Percentiles rank a stretch among this genome's conserved stretches.
Conservation (phyloP, 2,888 invertebrate genomes). For the Hydroisotoma schaefferi region DNA sequence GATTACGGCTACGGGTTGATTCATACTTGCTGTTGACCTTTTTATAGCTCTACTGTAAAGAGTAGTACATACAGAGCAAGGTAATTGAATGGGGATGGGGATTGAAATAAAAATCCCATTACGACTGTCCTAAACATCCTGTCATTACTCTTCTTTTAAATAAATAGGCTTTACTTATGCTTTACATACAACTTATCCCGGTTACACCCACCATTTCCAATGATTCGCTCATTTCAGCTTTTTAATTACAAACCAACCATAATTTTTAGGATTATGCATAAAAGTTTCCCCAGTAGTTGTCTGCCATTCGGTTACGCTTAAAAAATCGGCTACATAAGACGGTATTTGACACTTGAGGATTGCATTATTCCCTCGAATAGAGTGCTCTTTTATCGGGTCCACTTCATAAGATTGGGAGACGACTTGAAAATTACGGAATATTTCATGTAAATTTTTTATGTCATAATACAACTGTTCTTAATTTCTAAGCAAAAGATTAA, state of each 20-base stretch:
- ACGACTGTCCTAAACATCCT: no score
- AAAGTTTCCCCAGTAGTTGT: conserved; percentile 45
- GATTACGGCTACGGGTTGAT: no score
- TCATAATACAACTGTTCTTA: no score
- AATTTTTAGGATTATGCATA: conserved; percentile 39
- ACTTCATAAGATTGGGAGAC: conserved; percentile 77
- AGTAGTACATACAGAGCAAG: no score
- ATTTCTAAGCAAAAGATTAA: no score
- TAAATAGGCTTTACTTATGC: no score
- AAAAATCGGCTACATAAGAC: conserved; percentile 88
- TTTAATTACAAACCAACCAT: conserved; percentile 26
- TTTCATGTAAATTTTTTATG: conserved; percentile 7
- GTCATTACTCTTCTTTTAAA: no score
- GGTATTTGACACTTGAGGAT: conserved; percentile 82
- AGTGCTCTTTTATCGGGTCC: conserved; percentile 83
- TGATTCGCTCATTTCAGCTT: conserved; percentile 12
- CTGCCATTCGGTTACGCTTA: conserved; percentile 61
- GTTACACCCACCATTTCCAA: conserved; percentile 30
- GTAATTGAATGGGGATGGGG: no score
- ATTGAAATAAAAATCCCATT: no score
- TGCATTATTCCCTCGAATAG: conserved; percentile 82
- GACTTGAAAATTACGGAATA: conserved; percentile 56
- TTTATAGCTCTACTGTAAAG: neutral
- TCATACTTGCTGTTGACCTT: neutral
- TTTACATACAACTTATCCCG: no score